Evolutionary conservation across 2,888 invertebrate genomes (phyloP), one percentile per base, ranked within the genome.

Genomic region (Salticus scenicus): DNA sequence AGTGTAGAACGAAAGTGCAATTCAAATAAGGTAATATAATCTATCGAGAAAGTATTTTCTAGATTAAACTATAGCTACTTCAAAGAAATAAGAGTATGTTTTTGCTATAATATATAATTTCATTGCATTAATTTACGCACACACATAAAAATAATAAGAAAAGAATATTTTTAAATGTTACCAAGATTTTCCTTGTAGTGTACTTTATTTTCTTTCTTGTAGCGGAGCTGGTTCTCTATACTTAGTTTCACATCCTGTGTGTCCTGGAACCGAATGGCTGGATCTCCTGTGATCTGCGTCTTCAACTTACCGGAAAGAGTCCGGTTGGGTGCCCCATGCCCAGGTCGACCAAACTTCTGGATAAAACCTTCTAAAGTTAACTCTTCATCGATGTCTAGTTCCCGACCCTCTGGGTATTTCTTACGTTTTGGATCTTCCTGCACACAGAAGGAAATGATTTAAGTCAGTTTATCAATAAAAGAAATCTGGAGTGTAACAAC

Each of bases 261-360:
- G 33, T 83, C 87, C 27, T 88, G 88, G 42, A 88, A 94, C 88
- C 94, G 93, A 89, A 95, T 92, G 88, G 94, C 92, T 1, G 95
- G 94, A 90, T 95, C 95, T 89, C 93, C 93, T 37, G 89, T 89
- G 2, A 91, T 91, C 83, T 90, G 90, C 8, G 91, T 90, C n/a
- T 90, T 87, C 85, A 90, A 89, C 78, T 90, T 90, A 27, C 92
- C 92, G 0, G 91, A 90, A 41, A 89, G 89, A 4, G 90, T 90
- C 28, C 90, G 88, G 20, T 91, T 89, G 88, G 92, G 89, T 89
- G 93, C 92, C 8, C 93, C 88, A 90, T 88, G 90, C 24, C 91
- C 91, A 42, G 92, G 90, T 14, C 80, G 71, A 27, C 89, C 89
- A 70, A 89, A 88, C 20, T 85, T 77, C n/a, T 57, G 67, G 31